Conservation (phyloP, 1,140 invertebrate genomes). For the Ridgeia piscesae region DNA sequence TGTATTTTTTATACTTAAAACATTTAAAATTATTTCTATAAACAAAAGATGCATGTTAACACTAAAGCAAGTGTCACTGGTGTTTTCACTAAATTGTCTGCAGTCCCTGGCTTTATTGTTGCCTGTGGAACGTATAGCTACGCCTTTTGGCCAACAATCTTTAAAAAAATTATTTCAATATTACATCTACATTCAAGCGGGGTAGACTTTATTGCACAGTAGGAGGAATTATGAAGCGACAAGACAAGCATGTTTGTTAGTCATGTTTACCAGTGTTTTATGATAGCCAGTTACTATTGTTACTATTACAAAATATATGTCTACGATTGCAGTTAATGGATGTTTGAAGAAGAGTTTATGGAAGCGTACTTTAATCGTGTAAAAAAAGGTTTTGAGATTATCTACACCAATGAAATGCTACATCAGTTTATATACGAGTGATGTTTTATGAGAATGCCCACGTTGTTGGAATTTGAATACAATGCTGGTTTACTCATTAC, state of each 20-base stretch:
- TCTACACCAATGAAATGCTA: background rate
- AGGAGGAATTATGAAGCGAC: background rate
- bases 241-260: background rate
- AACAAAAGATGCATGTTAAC: background rate
- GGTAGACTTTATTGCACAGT: background rate
- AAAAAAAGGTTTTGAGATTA: background rate
- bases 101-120: background rate
- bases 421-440: background rate
- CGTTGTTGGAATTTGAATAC: background rate
- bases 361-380: background rate
- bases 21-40: background rate
- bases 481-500: background rate
- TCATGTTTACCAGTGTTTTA: background rate
- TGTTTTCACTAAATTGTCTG: background rate
- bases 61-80: background rate
- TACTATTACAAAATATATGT: too few species aligned
- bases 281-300: too few species aligned
- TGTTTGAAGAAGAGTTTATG: background rate
- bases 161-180: background rate
- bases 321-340: too few species aligned
- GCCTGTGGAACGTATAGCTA: background rate
- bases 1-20: background rate
- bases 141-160: background rate
- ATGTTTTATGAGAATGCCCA: background rate
- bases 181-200: background rate